Evolutionary conservation across 2,113 vertebrate genomes (phyloP), one percentile per base, ranked within the genome.

Genomic region (Collichthys lucidus): DNA sequence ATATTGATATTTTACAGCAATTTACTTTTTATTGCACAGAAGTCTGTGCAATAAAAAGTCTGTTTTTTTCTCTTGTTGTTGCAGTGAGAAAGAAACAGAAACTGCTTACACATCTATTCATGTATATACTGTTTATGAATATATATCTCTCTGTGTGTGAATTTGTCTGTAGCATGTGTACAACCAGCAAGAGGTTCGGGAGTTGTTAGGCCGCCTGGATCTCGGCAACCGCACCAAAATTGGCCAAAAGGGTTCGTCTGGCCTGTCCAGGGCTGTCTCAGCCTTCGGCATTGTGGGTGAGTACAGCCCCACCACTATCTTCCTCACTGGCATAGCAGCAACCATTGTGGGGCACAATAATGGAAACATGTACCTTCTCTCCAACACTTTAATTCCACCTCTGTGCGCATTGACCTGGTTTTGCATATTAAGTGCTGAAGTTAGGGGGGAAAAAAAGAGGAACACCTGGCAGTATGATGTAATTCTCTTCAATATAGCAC

Each of bases 251-350:
- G 97, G 97, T 16, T 96, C 96, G 46, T 97, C 96, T 0, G 98
- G 98, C 17, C 93, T 99, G 66, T 98, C 96, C 60, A 95, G 96
- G 86, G 95, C 97, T 12, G 96, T 98, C 29, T 94, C 95, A 74
- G 98, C 98, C 67, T 97, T 93, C 88, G 98, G 97, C 50, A 92
- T 99, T 83, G 97, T 99, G 47, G 98, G 98, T 99, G 95, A 97
- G 97, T 77, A 31, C 4, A 55, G 9, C 26, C 17, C 31, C n/a
- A 47, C 5, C 46, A 50, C 50, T 42, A 19, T 42, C 16, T 11
- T 26, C 24, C 11, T 72, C 26, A 4, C 15, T 67, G 70, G 22
- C 12, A 35, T 47, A 46, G 60, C 20, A 79, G 29, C 26, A 31
- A 29, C 35, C 26, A 40, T 31, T 82, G 24, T 42, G 31, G 20